Percentiles rank a stretch among this genome's conserved stretches.
Conservation (phyloP, 2,888 invertebrate species). For the Eilema caniola region DNA sequence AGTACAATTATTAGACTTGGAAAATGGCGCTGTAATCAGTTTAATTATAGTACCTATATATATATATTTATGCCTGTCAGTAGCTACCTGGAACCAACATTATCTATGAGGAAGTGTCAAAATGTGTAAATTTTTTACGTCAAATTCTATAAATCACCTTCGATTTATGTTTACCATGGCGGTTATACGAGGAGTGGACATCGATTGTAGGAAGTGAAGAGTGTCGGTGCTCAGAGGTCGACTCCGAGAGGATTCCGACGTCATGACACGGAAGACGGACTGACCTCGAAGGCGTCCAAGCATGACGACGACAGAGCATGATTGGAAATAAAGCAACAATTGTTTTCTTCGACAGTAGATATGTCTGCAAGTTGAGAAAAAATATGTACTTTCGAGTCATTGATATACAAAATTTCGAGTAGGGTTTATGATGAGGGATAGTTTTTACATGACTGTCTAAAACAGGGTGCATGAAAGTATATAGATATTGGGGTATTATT, state of each 20-base stretch:
- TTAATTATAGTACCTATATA: no score
- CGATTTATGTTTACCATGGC: slow-evolving; percentile 31
- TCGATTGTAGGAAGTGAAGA: slow-evolving; percentile 66
- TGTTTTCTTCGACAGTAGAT: neutral
- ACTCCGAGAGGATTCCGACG: slow-evolving; percentile 58
- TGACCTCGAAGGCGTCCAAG: slow-evolving; percentile 55
- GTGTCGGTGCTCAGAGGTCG: slow-evolving; percentile 39
- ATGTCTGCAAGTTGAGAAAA: neutral
- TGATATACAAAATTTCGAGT: no score
- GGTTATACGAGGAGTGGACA: slow-evolving; percentile 38
- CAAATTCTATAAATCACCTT: slow-evolving; percentile 38
- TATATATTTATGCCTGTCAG: no score
- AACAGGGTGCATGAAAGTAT: no score
- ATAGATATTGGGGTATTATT: no score
- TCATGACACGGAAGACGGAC: slow-evolving; percentile 67
- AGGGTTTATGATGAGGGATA: neutral
- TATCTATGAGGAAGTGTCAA: neutral
- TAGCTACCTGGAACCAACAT: no score
- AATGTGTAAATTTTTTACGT: slow-evolving; percentile 3
- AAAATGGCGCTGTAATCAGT: no score
- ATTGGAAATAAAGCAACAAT: slow-evolving; percentile 31
- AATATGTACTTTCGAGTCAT: neutral
- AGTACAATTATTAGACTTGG: no score
- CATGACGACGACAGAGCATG: slow-evolving; percentile 49
- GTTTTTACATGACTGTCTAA: neutral